Evolutionary conservation across 2,888 invertebrate species (phyloP).

Genomic region (Gasteruption jaculator): DNA sequence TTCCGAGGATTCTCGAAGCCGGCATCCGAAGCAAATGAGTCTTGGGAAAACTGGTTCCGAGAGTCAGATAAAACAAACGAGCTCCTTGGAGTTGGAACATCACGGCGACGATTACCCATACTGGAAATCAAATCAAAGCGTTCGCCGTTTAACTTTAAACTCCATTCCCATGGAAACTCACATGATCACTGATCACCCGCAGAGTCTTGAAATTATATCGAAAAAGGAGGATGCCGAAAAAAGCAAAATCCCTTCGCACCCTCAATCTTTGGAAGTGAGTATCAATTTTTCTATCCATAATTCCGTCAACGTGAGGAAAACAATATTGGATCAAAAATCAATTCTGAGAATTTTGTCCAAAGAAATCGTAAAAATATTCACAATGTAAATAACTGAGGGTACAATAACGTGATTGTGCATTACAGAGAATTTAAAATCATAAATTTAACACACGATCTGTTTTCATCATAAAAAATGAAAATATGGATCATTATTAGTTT

Average conservation of each 20-base stretch:
- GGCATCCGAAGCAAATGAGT: constrained; percentile 44
- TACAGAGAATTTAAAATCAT: no score
- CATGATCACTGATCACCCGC: constrained; percentile 43
- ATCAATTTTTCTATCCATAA: neutral
- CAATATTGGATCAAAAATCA: no score
- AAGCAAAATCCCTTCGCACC: constrained; percentile 48
- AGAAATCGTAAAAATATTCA: no score
- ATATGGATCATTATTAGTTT: no score
- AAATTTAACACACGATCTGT: no score
- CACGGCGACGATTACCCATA: constrained; percentile 43
- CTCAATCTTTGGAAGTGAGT: constrained; percentile 45
- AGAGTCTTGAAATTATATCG: constrained; percentile 46
- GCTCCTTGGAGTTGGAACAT: constrained; percentile 57
- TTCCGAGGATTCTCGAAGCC: constrained; percentile 43
- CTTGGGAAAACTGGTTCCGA: constrained; percentile 51
- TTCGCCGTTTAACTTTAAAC: constrained; percentile 41
- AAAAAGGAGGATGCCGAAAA: constrained; percentile 44
- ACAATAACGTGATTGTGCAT: no score
- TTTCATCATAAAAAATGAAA: no score
- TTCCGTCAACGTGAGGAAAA: neutral
- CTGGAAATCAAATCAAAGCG: constrained; percentile 46
- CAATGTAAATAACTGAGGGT: no score
- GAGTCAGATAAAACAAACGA: constrained; percentile 55
- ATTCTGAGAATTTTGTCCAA: no score
- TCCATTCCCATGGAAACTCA: constrained; percentile 45